Base-by-base conservation (phyloP, 2,797 vertebrate genomes). In the Gouania willdenowi region DNA sequence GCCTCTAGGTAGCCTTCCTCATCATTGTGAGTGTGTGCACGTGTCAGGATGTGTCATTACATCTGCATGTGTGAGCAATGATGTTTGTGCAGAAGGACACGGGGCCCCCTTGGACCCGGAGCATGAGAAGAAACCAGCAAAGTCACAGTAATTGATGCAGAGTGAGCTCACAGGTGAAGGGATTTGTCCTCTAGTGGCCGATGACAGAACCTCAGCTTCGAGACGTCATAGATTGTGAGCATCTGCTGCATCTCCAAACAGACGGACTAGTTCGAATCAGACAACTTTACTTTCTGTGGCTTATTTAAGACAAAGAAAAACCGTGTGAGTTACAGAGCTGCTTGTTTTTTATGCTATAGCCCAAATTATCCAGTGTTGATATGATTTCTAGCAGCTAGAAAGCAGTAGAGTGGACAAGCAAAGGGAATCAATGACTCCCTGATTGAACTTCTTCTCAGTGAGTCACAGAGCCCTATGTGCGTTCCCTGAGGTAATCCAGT, bases 1-100 rank as follows among this genome's bases (percentile, higher is more conserved):
- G 72, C 75, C 75, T 71, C 60, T 58, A 78, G 81, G 79, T 85
- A 77, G 45, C 59, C 25, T 45, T 60, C 17, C 31, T 41, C 49
- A 53, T 46, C 47, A 28, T 26, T 22, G 47, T 14, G 4, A 38
- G 56, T 39, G 57, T 56, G 64, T 62, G 43, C 2, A 34, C 49
- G 38, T 13, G 9, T 51, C 27, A 52, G 56, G 14, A 2, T 8
- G 18, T 15, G 43, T 21, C 21, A 23, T 23, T 23, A 23, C 48
- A 69, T 46, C 19, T 57, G 50, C 18, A 1, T 13, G 15, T 23
- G 43, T 67, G 74, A 71, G 42, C 29, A 51, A 75, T 66, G 68
- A 58, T 57, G 34, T 36, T 27, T 20, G 50, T 35, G 42, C 55
- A 60, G 64, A 41, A 71, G 66, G 63, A 75, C 74, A 36, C 0